These are phyloP conservation scores for Crax fasciolata DNA, from an alignment of 2,797 vertebrate genomes.

Conservation along the genomic window DNA sequence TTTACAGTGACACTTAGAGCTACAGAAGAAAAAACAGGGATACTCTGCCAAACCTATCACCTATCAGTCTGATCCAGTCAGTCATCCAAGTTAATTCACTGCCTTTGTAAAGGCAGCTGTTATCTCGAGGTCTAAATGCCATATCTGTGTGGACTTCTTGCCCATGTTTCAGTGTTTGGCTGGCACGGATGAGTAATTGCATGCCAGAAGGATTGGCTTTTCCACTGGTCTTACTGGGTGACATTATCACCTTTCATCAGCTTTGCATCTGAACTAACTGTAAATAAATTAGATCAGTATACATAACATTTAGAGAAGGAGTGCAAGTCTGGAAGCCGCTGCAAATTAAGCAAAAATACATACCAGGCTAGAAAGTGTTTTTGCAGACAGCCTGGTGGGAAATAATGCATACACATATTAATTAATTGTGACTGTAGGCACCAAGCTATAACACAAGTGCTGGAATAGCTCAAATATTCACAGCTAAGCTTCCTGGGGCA, in stretches of 20 bases:
- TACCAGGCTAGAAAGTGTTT: not conserved
- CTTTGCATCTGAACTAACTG: not conserved
- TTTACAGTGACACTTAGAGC: not conserved
- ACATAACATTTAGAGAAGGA: not conserved
- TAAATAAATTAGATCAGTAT: not conserved
- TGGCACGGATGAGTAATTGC: not conserved
- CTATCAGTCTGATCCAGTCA: not conserved
- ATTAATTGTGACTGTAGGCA: conserved; percentile 16
- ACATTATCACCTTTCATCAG: not conserved
- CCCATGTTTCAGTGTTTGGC: not conserved
- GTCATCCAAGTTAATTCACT: not conserved
- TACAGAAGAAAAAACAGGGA: not conserved
- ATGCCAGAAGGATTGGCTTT: not conserved
- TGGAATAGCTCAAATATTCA: not conserved
- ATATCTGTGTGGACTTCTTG: not conserved
- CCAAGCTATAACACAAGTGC: not conserved
- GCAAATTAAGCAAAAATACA: conserved; percentile 2
- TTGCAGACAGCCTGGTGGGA: conserved; percentile 6
- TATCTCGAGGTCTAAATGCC: not conserved
- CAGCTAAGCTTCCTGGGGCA: conserved; percentile 7
- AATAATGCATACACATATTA: not conserved
- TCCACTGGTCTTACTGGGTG: not conserved
- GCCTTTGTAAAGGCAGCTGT: not conserved
- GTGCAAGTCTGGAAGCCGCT: not conserved
- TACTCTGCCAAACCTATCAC: not conserved